Evolutionary conservation across 2,888 invertebrate genomes (phyloP).

Genomic region (Boloria selene): DNA sequence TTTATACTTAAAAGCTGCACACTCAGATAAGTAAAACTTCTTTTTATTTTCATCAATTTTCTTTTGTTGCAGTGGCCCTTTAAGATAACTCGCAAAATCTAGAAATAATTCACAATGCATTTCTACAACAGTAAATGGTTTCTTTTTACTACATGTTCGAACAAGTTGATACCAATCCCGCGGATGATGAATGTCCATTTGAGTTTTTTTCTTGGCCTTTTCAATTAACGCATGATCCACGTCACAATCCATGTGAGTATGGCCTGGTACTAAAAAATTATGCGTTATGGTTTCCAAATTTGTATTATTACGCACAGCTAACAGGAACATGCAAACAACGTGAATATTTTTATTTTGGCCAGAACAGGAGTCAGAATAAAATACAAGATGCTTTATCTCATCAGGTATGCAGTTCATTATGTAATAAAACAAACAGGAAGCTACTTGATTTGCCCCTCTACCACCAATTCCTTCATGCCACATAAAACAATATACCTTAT

Average conservation of each 20-base stretch:
- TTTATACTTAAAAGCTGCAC: no score
- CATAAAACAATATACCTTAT: conserved; percentile 33
- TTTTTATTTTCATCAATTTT: neutral
- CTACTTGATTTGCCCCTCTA: conserved; percentile 46
- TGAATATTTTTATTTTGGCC: conserved; percentile 24
- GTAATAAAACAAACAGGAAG: conserved; percentile 43
- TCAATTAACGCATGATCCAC: conserved; percentile 23
- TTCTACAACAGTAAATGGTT: neutral
- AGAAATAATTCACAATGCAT: neutral
- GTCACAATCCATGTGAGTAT: conserved; percentile 33
- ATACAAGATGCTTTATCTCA: conserved; percentile 12
- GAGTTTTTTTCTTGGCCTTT: conserved; percentile 22
- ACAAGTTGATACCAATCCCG: neutral
- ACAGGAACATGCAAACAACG: conserved; percentile 20
- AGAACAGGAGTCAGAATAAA: conserved; percentile 25
- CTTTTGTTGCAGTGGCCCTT: neutral
- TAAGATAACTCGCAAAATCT: neutral
- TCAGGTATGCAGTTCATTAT: conserved; percentile 27
- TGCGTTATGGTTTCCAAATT: conserved; percentile 5
- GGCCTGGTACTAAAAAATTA: conserved; percentile 30
- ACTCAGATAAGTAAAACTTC: no score
- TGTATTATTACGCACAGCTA: conserved; percentile 1
- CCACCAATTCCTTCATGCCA: conserved; percentile 41
- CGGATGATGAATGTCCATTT: neutral
- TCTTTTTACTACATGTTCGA: neutral